phyloP scores from a whole-genome alignment of 2,888 invertebrate genomes.

The Catocala sponsa region DNA sequence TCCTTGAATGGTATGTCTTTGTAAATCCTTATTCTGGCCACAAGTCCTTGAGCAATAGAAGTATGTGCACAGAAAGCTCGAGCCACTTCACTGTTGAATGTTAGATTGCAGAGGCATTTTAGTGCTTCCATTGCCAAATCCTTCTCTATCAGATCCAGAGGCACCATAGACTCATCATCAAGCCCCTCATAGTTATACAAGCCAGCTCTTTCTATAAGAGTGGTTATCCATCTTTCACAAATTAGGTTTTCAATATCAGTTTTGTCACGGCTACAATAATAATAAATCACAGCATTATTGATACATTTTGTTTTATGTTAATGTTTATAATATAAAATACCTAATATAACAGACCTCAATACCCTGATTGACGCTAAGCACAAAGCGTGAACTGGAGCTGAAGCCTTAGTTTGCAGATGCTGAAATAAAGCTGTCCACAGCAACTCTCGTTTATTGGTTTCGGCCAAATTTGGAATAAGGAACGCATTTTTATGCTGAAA shows the following conservation, averaged over 20 bases:
- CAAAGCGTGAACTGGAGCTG: slow-evolving; percentile 79
- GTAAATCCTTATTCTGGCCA: slow-evolving; percentile 91
- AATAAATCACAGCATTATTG: background rate
- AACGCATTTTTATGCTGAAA: slow-evolving; percentile 86
- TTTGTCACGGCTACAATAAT: slow-evolving; percentile 92
- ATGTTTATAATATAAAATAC: too few species aligned
- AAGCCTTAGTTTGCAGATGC: slow-evolving; percentile 83
- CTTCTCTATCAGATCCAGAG: slow-evolving; percentile 77
- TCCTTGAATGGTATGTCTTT: slow-evolving; percentile 89
- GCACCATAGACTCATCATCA: slow-evolving; percentile 69
- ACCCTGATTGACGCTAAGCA: slow-evolving; percentile 90
- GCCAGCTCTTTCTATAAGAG: slow-evolving; percentile 91
- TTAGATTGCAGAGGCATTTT: slow-evolving; percentile 96
- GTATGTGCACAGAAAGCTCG: slow-evolving; percentile 85
- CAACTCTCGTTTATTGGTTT: slow-evolving; percentile 83
- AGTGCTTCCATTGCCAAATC: slow-evolving; percentile 92
- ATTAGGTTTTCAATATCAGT: slow-evolving; percentile 90
- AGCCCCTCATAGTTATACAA: slow-evolving; percentile 80
- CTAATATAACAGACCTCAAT: slow-evolving; percentile 86
- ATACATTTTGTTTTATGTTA: too few species aligned
- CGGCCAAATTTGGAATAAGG: slow-evolving; percentile 89
- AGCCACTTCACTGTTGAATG: slow-evolving; percentile 90
- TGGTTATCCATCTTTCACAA: slow-evolving; percentile 90
- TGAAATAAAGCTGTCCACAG: slow-evolving; percentile 90
- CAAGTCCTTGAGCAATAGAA: slow-evolving; percentile 90